phyloP scores from a whole-genome alignment of 2,888 invertebrate genomes.

The Chalcosyrphus nemorum region DNA sequence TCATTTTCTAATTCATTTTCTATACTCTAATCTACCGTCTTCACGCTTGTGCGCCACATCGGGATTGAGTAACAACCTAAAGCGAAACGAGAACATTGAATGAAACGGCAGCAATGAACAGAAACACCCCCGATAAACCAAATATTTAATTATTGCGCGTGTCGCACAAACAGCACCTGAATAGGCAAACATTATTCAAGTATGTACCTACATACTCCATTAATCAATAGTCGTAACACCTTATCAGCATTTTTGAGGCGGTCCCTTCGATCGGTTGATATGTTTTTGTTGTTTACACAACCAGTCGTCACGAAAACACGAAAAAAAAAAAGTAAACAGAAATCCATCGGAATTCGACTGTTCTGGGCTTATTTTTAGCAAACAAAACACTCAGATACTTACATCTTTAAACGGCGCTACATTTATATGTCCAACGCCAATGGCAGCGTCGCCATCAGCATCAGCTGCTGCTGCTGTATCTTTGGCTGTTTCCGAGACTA shows the following conservation, averaged over 20 bases:
- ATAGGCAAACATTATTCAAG: slow-evolving; percentile 43
- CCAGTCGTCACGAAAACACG: background rate
- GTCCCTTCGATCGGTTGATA: background rate
- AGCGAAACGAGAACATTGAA: background rate
- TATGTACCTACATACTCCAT: background rate
- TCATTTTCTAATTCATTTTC: too few species aligned
- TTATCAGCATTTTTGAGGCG: too few species aligned
- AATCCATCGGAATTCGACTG: background rate
- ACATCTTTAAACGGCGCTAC: slow-evolving; percentile 70
- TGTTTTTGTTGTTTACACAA: slow-evolving; percentile 2
- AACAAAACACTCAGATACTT: slow-evolving; percentile 26
- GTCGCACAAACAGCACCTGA: slow-evolving; percentile 20
- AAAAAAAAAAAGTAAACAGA: slow-evolving; percentile 12
- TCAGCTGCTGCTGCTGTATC: slow-evolving; percentile 9
- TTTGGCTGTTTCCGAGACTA: slow-evolving; percentile 74
- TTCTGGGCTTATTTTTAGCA: slow-evolving; percentile 30
- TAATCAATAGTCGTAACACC: slow-evolving; percentile 21
- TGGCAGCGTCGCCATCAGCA: slow-evolving; percentile 14
- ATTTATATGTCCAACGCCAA: slow-evolving; percentile 64
- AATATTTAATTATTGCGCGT: slow-evolving; percentile 24
- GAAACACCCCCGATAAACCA: slow-evolving; percentile 21
- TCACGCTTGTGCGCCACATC: too few species aligned
- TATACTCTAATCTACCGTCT: too few species aligned
- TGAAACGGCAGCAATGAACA: background rate
- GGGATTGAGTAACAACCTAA: too few species aligned